These are phyloP conservation scores for Neodiprion lecontei DNA, from an alignment of 1,140 invertebrate genomes.

Conservation along the genomic window DNA sequence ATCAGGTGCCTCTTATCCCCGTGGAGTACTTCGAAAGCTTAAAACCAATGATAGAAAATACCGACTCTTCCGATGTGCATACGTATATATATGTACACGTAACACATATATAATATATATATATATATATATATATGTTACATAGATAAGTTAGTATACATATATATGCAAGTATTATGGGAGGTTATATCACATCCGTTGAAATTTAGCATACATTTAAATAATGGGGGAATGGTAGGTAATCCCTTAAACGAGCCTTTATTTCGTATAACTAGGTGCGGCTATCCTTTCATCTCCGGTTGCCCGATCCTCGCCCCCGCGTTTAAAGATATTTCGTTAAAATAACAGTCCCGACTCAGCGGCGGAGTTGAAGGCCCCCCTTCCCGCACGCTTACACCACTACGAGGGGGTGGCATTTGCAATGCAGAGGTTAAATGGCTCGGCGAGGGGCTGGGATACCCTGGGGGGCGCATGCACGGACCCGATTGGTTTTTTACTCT, in stretches of 20 bases:
- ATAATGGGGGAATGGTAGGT: conserved; percentile 58
- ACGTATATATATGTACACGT: too few species aligned
- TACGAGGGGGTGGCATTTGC: conserved; percentile 62
- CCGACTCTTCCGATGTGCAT: too few species aligned
- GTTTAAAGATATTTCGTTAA: conserved; percentile 64
- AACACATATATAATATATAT: too few species aligned
- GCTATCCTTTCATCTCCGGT: conserved; percentile 61
- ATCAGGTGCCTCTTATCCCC: too few species aligned
- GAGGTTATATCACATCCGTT: conserved; percentile 59
- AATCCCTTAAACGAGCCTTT: conserved; percentile 62
- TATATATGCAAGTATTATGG: conserved; percentile 20
- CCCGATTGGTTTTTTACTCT: conserved; percentile 61
- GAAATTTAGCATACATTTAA: conserved; percentile 64
- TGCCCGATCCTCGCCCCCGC: conserved; percentile 37
- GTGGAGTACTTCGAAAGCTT: too few species aligned
- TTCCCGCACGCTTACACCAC: conserved; percentile 34
- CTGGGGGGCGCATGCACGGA: conserved; percentile 44
- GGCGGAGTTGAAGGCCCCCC: conserved; percentile 34
- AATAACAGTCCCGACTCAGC: conserved; percentile 54
- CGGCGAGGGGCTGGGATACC: conserved; percentile 36
- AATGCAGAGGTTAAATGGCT: conserved; percentile 63
- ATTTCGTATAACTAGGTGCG: conserved; percentile 55
- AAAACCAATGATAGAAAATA: too few species aligned
- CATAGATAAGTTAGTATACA: not conserved
- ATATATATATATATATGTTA: too few species aligned